A percentile compares a stretch with the other conserved stretches of the same genome.
Conservation (phyloP, 2,888 invertebrate species). For the Agrotis exclamationis region DNA sequence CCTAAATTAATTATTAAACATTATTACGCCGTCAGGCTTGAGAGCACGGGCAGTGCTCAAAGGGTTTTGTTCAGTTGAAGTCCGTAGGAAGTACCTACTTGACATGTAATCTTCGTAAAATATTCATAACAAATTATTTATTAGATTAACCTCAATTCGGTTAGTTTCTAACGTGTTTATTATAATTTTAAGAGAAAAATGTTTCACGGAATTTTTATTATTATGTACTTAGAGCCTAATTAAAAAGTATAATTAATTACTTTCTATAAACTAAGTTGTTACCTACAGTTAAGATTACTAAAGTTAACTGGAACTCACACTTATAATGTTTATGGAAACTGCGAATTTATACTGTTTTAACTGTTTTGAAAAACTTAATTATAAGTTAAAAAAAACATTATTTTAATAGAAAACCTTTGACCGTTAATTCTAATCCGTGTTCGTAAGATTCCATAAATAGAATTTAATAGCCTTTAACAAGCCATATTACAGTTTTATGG, state of each 20-base stretch:
- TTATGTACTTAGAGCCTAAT: not conserved
- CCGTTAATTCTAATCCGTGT: not conserved
- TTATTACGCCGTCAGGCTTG: slow-evolving; percentile 20
- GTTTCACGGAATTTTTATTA: not conserved
- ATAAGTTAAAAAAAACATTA: not conserved
- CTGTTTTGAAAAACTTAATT: not conserved
- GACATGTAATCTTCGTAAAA: not conserved
- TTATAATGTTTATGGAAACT: slow-evolving; percentile 29
- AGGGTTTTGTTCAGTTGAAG: slow-evolving; percentile 3
- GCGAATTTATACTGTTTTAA: slow-evolving; percentile 3
- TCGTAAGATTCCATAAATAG: slow-evolving; percentile 23
- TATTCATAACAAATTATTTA: not conserved
- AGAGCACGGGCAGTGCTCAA: slow-evolving; percentile 15
- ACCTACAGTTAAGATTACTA: slow-evolving; percentile 9
- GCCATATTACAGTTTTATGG: slow-evolving; percentile 1
- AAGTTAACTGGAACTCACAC: slow-evolving; percentile 3
- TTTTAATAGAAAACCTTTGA: slow-evolving; percentile 11
- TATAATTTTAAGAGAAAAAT: not conserved
- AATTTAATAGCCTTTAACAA: slow-evolving; percentile 9
- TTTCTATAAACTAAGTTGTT: slow-evolving; percentile 17
- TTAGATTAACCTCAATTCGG: not conserved
- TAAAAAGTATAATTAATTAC: slow-evolving; percentile 18
- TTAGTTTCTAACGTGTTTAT: not conserved
- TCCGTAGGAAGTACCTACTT: not conserved
- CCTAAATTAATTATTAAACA: slow-evolving; percentile 17